Evolutionary conservation across 2,888 invertebrate genomes (phyloP).

Genomic region (Polyploca ridens): DNA sequence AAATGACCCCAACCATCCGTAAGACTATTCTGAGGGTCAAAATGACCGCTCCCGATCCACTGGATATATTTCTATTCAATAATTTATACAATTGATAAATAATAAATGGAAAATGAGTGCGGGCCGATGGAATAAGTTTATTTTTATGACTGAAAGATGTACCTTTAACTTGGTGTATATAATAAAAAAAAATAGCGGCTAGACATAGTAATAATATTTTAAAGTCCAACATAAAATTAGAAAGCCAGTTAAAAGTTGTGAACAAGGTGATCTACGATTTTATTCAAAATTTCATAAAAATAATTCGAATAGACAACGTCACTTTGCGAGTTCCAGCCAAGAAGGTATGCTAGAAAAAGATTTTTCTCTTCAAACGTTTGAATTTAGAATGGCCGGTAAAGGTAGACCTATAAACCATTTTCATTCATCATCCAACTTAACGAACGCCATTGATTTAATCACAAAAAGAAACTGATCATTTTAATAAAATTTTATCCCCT

Average conservation of each 20-base stretch:
- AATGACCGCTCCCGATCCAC: conserved; percentile 45
- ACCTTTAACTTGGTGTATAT: not conserved
- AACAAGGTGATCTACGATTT: too few relatives aligned
- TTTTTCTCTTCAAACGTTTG: too few relatives aligned
- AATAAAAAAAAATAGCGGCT: too few relatives aligned
- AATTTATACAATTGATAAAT: conserved; percentile 84
- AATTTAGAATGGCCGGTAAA: not conserved
- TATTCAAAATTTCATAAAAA: too few relatives aligned
- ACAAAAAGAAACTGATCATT: not conserved
- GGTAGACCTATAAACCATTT: not conserved
- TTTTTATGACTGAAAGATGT: conserved; percentile 45
- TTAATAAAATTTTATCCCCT: not conserved
- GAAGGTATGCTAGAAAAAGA: too few relatives aligned
- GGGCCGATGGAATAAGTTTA: conserved; percentile 48
- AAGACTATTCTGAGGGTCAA: conserved; percentile 50
- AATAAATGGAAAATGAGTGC: conserved; percentile 61
- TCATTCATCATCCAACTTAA: not conserved
- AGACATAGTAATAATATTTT: too few relatives aligned
- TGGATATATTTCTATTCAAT: conserved; percentile 55
- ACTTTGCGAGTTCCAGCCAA: too few relatives aligned
- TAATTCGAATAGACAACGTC: too few relatives aligned
- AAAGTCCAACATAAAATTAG: too few relatives aligned
- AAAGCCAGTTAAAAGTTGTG: too few relatives aligned
- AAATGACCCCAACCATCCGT: conserved; percentile 55
- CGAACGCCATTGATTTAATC: not conserved